Percentiles rank a stretch among this genome's conserved stretches.
Evolutionary conservation across 92 coral and sea anemone species (phyloP).

Genomic region (Palythoa heliodiscus): DNA sequence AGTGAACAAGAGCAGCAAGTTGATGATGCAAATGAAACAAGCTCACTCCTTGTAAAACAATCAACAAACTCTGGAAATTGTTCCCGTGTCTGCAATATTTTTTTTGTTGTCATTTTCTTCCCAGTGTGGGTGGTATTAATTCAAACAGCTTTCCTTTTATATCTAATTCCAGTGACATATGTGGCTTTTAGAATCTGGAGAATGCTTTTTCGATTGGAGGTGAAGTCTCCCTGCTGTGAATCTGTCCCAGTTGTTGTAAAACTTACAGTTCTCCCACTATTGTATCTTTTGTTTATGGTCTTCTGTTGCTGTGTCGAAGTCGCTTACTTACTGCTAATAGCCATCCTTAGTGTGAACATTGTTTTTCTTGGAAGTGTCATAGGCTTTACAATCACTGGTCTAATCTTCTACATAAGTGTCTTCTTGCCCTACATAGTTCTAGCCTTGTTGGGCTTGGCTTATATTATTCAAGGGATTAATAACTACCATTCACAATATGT

Average conservation of each 20-base stretch:
- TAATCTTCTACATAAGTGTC: constrained; percentile 78
- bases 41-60: constrained; percentile 35
- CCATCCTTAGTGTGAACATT: constrained; percentile 71
- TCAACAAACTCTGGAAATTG: constrained; percentile 27
- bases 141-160: constrained; percentile 73
- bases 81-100: constrained; percentile 48
- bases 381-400: constrained; percentile 84
- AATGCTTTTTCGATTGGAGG: constrained; percentile 79
- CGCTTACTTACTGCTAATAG: constrained; percentile 70
- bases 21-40: constrained; percentile 34
- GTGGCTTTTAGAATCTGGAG: constrained; percentile 92
- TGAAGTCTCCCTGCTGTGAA: constrained; percentile 82
- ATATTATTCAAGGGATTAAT: constrained; percentile 63
- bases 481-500: constrained; percentile 73
- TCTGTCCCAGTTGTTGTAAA: constrained; percentile 68
- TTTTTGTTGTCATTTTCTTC: constrained; percentile 58
- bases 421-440: constrained; percentile 80
- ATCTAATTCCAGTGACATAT: constrained; percentile 87
- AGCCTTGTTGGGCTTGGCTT: constrained; percentile 54
- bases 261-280: constrained; percentile 69
- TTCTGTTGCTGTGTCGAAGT: constrained; percentile 88
- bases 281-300: constrained; percentile 78
- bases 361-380: constrained; percentile 83
- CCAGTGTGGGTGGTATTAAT: constrained; percentile 75
- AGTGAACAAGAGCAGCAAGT: constrained; percentile 19